Evolutionary conservation across 2,888 invertebrate species (phyloP), one percentile per base, ranked within the genome.

Genomic region (Junonia oenone): DNA sequence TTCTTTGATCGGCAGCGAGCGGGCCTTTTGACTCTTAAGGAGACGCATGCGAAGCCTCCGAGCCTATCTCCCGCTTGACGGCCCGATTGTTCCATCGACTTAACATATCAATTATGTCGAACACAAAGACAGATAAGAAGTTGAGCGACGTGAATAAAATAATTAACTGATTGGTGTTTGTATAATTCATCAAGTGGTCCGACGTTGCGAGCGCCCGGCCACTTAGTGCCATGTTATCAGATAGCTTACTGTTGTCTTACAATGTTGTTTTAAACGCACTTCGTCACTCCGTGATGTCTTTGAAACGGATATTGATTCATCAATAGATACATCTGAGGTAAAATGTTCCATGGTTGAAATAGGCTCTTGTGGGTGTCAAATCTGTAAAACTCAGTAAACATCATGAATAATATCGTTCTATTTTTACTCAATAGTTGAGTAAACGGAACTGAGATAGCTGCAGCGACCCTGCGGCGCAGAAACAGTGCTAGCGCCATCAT

Each of bases 151-250:
- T 86, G 86, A 85, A 88, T 87, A 81, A 87, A 88, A 88, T 89
- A 88, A 90, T 90, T 89, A 89, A 85, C 88, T 80, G 89, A 86
- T 85, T 81, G 83, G 87, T 88, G 83, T 89, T 88, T 89, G 87
- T 89, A 86, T 89, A 88, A 89, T 87, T 86, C 85, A 86, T 87
- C 85, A 85, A 80, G 81, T 71, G 72, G 73, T 75, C 66, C 71
- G 71, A 71, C 71, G 68, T 72, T 68, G 74, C 78, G 59, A 73
- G 77, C 79, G 77, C 71, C 62, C 64, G 75, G 73, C 83, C 87
- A 87, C 88, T 88, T 85, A 86, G 81, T 75, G 73, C 68, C 64
- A 68, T 63, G 65, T 78, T 83, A 88, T 88, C 87, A 76, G 84
- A 87, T 85, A 81, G 69, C 68, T 67, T 69, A 70, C 67, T 64